Evolutionary conservation across 2,797 vertebrate genomes (phyloP).

Genomic region (Danio jaintianensis): DNA sequence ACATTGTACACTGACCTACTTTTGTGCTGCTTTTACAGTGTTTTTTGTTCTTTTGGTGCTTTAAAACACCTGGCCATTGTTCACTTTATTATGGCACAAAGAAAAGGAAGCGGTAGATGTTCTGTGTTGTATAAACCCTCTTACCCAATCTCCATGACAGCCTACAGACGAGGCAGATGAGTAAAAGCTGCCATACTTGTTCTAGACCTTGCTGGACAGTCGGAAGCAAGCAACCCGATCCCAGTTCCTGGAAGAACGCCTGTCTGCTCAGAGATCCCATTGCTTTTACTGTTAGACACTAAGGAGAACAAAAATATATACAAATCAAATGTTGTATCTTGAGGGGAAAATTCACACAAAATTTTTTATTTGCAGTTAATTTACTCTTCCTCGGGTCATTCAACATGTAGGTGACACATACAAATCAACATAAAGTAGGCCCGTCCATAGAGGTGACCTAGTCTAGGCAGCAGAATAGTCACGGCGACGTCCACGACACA

Average conservation of each 20-base stretch:
- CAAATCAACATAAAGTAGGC: no score
- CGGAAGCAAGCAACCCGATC: conserved; percentile 83
- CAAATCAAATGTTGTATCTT: background rate
- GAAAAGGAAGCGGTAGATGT: background rate
- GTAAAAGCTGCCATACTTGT: conserved; percentile 89
- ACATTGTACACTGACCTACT: background rate
- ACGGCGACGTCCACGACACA: no score
- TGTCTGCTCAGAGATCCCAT: conserved; percentile 74
- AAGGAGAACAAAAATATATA: background rate
- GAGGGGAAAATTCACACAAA: no score
- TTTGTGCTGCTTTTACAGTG: background rate
- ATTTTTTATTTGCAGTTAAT: no score
- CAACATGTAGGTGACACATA: no score
- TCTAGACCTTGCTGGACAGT: conserved; percentile 88
- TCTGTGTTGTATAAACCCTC: conserved; percentile 53
- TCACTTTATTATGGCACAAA: background rate
- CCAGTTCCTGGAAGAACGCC: conserved; percentile 84
- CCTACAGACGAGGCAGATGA: conserved; percentile 86
- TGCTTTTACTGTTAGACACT: background rate
- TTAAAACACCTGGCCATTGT: background rate
- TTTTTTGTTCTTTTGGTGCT: background rate
- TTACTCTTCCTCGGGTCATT: no score
- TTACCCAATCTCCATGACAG: conserved; percentile 85
- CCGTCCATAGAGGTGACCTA: no score
- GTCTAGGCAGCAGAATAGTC: no score